Base-by-base conservation (phyloP, 2,113 vertebrate species). In the Nyctereutes procyonoides region DNA sequence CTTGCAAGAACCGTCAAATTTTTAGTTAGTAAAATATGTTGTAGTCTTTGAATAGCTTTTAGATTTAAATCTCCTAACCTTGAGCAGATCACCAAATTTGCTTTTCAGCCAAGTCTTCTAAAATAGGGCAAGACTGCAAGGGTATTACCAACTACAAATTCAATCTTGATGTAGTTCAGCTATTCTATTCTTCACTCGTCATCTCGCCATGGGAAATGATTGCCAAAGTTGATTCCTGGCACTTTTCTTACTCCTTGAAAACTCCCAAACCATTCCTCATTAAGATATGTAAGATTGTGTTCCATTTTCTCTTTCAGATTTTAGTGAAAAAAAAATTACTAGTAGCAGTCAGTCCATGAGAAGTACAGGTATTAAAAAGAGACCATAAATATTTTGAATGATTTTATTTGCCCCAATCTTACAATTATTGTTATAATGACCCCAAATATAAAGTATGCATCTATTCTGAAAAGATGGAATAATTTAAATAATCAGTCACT, bases 251-350 rank as follows among this genome's bases (percentile, higher is more conserved):
- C 53, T 96, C 95, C 97, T 98, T 95, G 95, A 97, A 97, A 97
- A 97, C 38, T 90, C n/a, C 8, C 43, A 84, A 83, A 76, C 5
- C 1, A 24, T 48, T 93, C 1, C 32, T 93, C 62, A 95, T 97
- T 98, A 96, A 93, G 97, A 97, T 71, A 91, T 74, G 56, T 67
- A 92, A 97, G 81, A 95, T 7, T 81, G 85, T 86, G 79, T 96
- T 98, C 56, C 16, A 58, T 20, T 69, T 88, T 76, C 56, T 81
- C 4, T 92, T 92, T 86, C 53, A 94, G 22, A 32, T 71, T 98
- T 98, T 97, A 97, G 97, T 98, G 67, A 93, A 97, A 97, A 93
- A 97, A 87, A 97, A 95, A 95, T 96, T 94, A 76, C 71, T 32
- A 93, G 56, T 62, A 94, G 71, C 74, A 89, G n/a, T 95, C 83